A percentile compares a stretch with the other conserved stretches of the same genome.
phyloP scores from a whole-genome alignment of 23 tunicate genomes.

The Ciona savignyi region DNA sequence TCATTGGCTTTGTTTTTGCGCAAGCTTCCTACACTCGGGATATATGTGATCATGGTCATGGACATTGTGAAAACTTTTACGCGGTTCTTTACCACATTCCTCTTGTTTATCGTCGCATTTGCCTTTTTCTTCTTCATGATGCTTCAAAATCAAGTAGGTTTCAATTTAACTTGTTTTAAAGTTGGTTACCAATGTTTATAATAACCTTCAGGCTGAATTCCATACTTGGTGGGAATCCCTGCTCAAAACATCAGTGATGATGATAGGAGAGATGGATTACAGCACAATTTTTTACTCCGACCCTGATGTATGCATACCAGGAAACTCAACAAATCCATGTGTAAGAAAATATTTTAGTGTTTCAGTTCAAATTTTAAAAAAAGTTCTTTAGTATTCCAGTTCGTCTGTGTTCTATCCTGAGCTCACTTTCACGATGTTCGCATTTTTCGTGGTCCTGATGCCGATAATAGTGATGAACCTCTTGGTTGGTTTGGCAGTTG shows the following conservation, averaged over 20 bases:
- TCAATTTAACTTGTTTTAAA: too few species aligned
- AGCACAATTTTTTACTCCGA: slow-evolving; percentile 25
- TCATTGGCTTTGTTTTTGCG: slow-evolving; percentile 26
- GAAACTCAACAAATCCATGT: background rate
- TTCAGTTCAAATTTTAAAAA: background rate
- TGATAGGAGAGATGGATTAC: slow-evolving; percentile 43
- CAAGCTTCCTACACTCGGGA: slow-evolving; percentile 36
- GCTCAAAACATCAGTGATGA: slow-evolving; percentile 31
- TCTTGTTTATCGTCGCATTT: slow-evolving; percentile 18
- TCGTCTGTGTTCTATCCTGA: slow-evolving; percentile 7
- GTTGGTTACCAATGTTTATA: too few species aligned
- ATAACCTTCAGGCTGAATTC: background rate
- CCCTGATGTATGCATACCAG: background rate
- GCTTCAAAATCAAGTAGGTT: slow-evolving; percentile 26
- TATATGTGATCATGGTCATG: slow-evolving; percentile 44
- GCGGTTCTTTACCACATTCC: slow-evolving; percentile 18
- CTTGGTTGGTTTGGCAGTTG: slow-evolving; percentile 47
- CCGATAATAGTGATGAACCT: slow-evolving; percentile 38
- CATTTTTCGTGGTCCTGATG: slow-evolving; percentile 13
- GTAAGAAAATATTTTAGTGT: too few species aligned
- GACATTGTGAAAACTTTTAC: slow-evolving; percentile 23
- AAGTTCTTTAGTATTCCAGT: background rate
- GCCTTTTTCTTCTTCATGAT: slow-evolving; percentile 36
- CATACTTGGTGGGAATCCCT: slow-evolving; percentile 18
- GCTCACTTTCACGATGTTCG: background rate